Base-by-base conservation (phyloP, 1,140 invertebrate species). In the Psix sp. region DNA sequence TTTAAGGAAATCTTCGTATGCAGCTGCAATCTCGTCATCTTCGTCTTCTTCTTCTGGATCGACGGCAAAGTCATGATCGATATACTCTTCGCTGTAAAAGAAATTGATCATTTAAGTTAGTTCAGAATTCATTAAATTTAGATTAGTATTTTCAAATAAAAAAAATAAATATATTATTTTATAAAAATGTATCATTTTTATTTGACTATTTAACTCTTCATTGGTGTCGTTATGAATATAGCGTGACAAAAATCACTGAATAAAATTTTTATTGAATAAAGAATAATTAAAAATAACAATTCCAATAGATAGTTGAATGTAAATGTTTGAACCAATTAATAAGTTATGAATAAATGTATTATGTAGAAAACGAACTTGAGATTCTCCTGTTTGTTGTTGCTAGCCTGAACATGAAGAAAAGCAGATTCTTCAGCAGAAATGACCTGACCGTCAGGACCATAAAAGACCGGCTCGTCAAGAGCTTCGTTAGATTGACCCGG, bases 371-470 rank as follows among this genome's bases (percentile, higher is more conserved):
- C 72, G n/a, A 45, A 82, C 80, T 49, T 62, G n/a, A n/a, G n/a
- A 10, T 71, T 48, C 15, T 86, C 78, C 3, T 77, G 76, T 0
- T 57, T 39, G 6, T 54, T 59, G 4, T 76, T 60, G 6, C 45
- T 66, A 0, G 77, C 31, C 16, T 77, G 51, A 49, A 77, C 77
- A 18, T 85, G 80, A 2, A 87, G 72, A 56, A 88, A 88, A 39
- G 77, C 74, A 16, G 81, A 84, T 49, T 88, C 86, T 31, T 87
- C 87, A 1, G 82, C 77, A 0, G 86, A 82, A 5, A 87, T 65
- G 24, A 86, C 71, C 15, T 82, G 71, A 16, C 87, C 87, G 31
- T 88, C 87, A 1, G 87, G 87, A 1, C 86, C 85, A 11, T 87
- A 87, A 24, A 85, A 81, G 3, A 88, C 82, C 0, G 85, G 81